phyloP scores from a whole-genome alignment of 2,797 vertebrate species.

The Falco novaeseelandiae region DNA sequence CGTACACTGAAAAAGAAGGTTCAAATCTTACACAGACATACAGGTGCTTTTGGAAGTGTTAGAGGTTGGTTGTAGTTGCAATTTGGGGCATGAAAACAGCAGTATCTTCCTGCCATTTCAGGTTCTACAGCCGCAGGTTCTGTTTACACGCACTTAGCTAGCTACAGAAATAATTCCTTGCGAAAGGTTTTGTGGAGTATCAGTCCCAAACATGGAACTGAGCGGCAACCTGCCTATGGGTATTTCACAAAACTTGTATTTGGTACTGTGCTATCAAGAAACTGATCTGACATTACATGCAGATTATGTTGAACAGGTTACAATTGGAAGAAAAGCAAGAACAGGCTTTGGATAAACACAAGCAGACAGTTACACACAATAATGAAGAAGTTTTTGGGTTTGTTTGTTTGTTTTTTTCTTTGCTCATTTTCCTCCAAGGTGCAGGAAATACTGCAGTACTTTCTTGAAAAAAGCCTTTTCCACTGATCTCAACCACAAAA shows the following conservation, averaged over 20 bases:
- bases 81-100: neutral
- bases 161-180: neutral
- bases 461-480: neutral
- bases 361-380: neutral
- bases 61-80: neutral
- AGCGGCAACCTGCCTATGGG: rapidly evolving
- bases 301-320: neutral
- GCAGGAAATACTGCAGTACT: neutral
- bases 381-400: neutral
- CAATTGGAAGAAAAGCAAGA: neutral
- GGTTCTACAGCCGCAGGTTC: neutral
- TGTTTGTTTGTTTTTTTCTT: neutral
- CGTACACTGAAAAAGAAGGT: neutral
- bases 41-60: neutral
- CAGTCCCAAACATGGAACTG: neutral
- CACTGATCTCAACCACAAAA: neutral
- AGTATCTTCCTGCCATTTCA: neutral
- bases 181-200: neutral
- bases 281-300: neutral
- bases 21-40: neutral
- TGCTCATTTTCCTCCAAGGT: neutral
- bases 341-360: neutral
- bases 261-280: neutral
- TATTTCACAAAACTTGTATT: neutral
- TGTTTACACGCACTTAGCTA: neutral